These are phyloP conservation scores for Masticophis lateralis DNA, from an alignment of 2,797 vertebrate species.

Conservation along the genomic window DNA sequence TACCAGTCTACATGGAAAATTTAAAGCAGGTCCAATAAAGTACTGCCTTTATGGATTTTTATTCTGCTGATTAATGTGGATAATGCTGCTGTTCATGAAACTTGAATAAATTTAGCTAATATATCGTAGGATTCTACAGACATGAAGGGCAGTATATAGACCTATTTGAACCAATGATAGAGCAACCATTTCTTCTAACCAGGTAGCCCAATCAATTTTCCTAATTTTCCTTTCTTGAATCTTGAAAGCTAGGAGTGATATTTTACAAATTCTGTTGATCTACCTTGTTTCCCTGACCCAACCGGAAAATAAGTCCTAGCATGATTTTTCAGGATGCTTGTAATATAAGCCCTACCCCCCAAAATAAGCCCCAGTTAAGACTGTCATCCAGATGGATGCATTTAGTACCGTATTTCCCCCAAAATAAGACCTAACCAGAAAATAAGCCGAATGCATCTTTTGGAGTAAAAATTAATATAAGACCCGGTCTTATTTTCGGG, in stretches of 20 bases:
- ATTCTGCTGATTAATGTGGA: not conserved
- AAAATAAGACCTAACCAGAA: too few relatives aligned
- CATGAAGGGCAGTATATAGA: not conserved
- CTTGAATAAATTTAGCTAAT: not conserved
- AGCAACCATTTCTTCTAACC: not conserved
- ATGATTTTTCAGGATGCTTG: too few relatives aligned
- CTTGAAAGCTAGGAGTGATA: not conserved
- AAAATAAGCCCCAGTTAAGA: too few relatives aligned
- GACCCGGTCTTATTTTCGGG: too few relatives aligned
- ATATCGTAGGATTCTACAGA: not conserved
- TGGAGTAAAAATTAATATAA: too few relatives aligned
- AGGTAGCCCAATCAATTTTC: not conserved
- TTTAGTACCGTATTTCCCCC: too few relatives aligned
- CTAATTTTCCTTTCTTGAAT: not conserved
- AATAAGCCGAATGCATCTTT: too few relatives aligned
- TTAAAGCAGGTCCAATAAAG: not conserved
- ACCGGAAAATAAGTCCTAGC: too few relatives aligned
- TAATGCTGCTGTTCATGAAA: not conserved
- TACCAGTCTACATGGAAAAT: not conserved
- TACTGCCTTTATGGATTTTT: not conserved
- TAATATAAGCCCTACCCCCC: too few relatives aligned
- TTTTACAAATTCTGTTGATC: not conserved
- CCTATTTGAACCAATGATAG: not conserved
- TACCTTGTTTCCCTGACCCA: too few relatives aligned
- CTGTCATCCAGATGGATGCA: too few relatives aligned